Percentiles rank a stretch among this genome's conserved stretches.
Conservation (phyloP, 2,797 vertebrate species). For the Anguilla pacifica region DNA sequence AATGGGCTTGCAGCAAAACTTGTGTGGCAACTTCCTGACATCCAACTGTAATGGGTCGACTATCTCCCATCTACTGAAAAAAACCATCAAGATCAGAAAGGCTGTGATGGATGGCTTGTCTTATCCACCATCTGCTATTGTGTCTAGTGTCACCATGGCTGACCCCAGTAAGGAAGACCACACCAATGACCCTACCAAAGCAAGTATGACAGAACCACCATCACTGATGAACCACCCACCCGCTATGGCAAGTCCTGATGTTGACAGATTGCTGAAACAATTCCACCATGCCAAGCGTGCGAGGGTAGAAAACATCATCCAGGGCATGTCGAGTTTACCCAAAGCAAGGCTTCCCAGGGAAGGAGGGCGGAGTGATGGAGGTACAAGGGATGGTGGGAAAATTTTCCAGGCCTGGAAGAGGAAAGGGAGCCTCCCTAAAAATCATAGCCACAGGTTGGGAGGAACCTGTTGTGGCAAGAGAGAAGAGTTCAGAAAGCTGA, state of each 20-base stretch:
- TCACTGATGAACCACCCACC: conserved; percentile 36
- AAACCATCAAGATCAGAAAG: conserved; percentile 40
- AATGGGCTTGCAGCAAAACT: conserved; percentile 45
- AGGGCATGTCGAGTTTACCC: conserved; percentile 72
- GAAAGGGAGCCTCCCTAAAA: conserved; percentile 54
- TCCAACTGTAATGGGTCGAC: conserved; percentile 39
- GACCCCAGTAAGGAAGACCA: conserved; percentile 46
- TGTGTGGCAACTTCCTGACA: conserved; percentile 29
- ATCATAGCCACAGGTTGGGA: conserved; percentile 45
- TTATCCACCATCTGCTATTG: conserved; percentile 50
- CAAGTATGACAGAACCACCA: conserved; percentile 33
- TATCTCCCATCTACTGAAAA: conserved; percentile 53
- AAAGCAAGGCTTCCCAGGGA: conserved; percentile 31
- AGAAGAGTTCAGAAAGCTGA: conserved; percentile 51
- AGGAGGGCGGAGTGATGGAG: conserved; percentile 37
- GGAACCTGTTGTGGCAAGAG: conserved; percentile 32
- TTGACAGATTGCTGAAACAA: conserved; percentile 56
- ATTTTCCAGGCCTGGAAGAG: conserved; percentile 54
- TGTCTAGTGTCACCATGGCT: conserved; percentile 41
- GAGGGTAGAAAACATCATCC: conserved; percentile 84
- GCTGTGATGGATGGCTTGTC: conserved; percentile 46
- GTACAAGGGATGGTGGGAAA: conserved; percentile 7
- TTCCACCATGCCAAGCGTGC: conserved; percentile 77
- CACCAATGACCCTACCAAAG: conserved; percentile 36
- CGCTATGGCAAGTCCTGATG: conserved; percentile 42